A percentile compares a stretch with the other conserved stretches of the same genome.
Conservation (phyloP, 2,113 vertebrate genomes). For the Colistium nudipinnis region DNA sequence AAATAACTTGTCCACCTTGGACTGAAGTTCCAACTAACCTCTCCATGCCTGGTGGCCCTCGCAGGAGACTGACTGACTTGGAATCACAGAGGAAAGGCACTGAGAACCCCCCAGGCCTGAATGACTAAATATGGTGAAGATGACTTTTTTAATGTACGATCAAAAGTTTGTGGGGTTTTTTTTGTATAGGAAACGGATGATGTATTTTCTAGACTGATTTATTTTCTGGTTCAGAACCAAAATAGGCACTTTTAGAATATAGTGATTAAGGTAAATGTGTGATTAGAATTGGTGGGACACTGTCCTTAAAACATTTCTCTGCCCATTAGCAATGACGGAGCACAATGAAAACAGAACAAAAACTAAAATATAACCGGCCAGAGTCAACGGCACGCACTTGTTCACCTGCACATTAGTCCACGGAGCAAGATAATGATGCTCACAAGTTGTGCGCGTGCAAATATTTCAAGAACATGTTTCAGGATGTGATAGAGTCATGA, state of each 20-base stretch:
- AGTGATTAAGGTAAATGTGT: slow-evolving; percentile 20
- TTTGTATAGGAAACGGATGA: slow-evolving; percentile 8
- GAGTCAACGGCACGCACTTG: neutral
- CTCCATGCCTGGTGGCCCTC: neutral
- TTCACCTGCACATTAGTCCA: neutral
- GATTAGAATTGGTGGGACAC: neutral
- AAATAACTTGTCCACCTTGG: slow-evolving; percentile 5
- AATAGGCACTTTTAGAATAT: neutral
- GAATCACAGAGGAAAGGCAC: neutral
- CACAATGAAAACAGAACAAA: neutral
- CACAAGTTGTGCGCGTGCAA: neutral
- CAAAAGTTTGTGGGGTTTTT: slow-evolving; percentile 5
- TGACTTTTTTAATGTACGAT: neutral
- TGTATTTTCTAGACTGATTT: slow-evolving; percentile 18
- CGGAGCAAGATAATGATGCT: slow-evolving; percentile 2
- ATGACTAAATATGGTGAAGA: neutral
- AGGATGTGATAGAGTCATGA: slow-evolving; percentile 28
- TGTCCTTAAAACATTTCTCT: neutral
- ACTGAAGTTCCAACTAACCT: neutral
- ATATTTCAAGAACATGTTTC: slow-evolving; percentile 4
- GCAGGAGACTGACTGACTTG: no score
- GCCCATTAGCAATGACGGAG: no score
- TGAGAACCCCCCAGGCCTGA: neutral
- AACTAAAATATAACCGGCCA: neutral
- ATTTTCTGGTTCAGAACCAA: slow-evolving; percentile 10